Percentiles rank a stretch among this genome's conserved stretches.
These are phyloP conservation scores for Zaprionus nigranus DNA, from an alignment of 1,140 invertebrate genomes.

Conservation along the genomic window DNA sequence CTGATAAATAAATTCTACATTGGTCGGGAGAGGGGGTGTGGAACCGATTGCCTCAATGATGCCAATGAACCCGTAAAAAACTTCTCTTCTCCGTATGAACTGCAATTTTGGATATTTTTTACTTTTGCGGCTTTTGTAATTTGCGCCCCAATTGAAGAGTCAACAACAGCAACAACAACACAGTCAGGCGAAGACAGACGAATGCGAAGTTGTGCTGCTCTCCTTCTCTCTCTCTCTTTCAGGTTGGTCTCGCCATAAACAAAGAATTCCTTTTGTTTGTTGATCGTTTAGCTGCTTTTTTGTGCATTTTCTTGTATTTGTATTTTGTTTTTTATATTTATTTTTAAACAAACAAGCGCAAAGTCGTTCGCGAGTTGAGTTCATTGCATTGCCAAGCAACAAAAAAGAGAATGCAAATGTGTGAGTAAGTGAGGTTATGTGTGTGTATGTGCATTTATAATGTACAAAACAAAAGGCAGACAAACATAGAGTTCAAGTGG, in stretches of 20 bases:
- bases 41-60: constrained; percentile 7
- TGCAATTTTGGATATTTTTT: constrained; percentile 35
- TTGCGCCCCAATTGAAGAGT: constrained; percentile 65
- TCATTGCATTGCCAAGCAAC: constrained; percentile 59
- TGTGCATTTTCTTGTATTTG: constrained; percentile 26
- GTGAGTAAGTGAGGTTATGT: not conserved
- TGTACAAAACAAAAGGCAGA: constrained; percentile 19
- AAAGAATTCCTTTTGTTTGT: constrained; percentile 80
- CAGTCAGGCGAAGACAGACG: not conserved
- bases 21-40: not conserved
- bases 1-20: constrained; percentile 81
- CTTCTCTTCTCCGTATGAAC: constrained; percentile 27
- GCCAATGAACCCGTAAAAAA: constrained; percentile 68
- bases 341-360: constrained; percentile 77
- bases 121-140: constrained; percentile 52
- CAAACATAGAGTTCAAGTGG: constrained; percentile 60
- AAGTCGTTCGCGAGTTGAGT: constrained; percentile 69
- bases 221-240: constrained; percentile 22
- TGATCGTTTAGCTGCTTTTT: constrained; percentile 50
- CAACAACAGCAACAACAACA: constrained; percentile 16
- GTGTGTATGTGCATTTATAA: not conserved
- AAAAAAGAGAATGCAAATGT: constrained; percentile 40
- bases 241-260: constrained; percentile 73
- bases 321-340: constrained; percentile 68
- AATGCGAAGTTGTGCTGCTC: constrained; percentile 11